Evolutionary conservation across 2,888 invertebrate genomes (phyloP).

Genomic region (Dilophus febrilis): DNA sequence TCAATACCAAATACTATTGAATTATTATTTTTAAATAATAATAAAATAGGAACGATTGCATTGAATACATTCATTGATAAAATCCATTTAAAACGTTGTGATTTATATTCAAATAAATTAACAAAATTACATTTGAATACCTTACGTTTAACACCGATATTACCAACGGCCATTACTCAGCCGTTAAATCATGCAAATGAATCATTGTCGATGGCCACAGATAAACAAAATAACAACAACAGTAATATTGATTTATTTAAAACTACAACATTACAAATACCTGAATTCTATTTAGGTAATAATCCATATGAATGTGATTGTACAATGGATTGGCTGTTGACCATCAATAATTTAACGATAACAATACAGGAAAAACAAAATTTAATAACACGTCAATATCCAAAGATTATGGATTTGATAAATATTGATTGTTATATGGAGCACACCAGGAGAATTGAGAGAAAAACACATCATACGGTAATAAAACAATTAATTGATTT

Average conservation of each 20-base stretch:
- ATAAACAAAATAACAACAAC: too few relatives aligned
- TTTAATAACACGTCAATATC: conserved; percentile 68
- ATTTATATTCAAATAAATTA: conserved; percentile 78
- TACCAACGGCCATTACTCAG: conserved; percentile 32
- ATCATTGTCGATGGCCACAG: too few relatives aligned
- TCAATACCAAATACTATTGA: conserved; percentile 79
- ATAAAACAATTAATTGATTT: conserved; percentile 24
- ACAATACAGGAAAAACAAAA: too few relatives aligned
- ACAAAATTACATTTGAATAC: conserved; percentile 68
- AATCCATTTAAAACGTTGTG: conserved; percentile 67
- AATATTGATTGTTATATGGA: conserved; percentile 79
- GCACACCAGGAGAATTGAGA: too few relatives aligned
- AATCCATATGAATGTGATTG: conserved; percentile 93
- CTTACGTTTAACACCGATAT: conserved; percentile 52
- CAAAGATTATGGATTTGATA: conserved; percentile 76
- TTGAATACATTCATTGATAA: conserved; percentile 78
- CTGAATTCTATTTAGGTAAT: conserved; percentile 80
- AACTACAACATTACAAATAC: conserved; percentile 38
- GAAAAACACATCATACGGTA: too few relatives aligned
- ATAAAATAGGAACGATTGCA: conserved; percentile 62
- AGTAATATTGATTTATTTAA: conserved; percentile 4
- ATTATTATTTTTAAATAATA: conserved; percentile 75
- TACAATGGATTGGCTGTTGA: conserved; percentile 87
- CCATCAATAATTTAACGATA: conserved; percentile 48
- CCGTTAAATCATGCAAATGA: neutral